phyloP scores from a whole-genome alignment of 2,113 vertebrate genomes.

The Catharus bicknelli region DNA sequence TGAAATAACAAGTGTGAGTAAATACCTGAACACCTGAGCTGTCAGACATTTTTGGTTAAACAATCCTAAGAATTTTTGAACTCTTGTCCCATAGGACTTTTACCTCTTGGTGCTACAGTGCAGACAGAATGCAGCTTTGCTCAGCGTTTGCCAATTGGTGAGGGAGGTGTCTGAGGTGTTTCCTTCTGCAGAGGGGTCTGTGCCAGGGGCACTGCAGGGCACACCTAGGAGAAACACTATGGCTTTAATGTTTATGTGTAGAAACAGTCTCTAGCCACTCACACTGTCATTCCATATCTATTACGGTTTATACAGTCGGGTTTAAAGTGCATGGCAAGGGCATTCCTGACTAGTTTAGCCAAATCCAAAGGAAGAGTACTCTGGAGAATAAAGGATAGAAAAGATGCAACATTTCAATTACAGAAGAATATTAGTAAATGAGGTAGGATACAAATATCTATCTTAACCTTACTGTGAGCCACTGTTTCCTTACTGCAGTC shows the following conservation, averaged over 20 bases:
- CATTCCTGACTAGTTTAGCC: background rate
- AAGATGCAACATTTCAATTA: background rate
- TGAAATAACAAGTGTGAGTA: background rate
- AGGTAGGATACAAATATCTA: background rate
- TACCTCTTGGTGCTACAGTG: background rate
- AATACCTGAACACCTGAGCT: background rate
- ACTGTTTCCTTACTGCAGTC: background rate
- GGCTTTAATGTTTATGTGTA: background rate
- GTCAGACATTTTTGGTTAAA: background rate
- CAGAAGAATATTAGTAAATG: background rate
- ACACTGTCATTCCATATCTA: background rate
- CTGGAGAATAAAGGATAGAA: background rate
- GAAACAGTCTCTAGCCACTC: background rate
- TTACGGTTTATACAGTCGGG: background rate
- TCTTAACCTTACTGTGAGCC: background rate
- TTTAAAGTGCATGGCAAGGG: background rate
- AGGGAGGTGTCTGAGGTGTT: background rate
- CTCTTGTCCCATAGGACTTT: background rate
- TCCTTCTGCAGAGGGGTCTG: constrained; percentile 23
- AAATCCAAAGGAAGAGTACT: background rate
- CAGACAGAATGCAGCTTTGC: background rate
- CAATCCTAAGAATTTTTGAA: background rate
- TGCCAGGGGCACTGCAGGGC: background rate
- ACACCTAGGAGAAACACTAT: background rate
- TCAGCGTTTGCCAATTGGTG: background rate